Evolutionary conservation across 2,888 invertebrate genomes (phyloP), one percentile per base, ranked within the genome.

Genomic region (Idaea straminata): DNA sequence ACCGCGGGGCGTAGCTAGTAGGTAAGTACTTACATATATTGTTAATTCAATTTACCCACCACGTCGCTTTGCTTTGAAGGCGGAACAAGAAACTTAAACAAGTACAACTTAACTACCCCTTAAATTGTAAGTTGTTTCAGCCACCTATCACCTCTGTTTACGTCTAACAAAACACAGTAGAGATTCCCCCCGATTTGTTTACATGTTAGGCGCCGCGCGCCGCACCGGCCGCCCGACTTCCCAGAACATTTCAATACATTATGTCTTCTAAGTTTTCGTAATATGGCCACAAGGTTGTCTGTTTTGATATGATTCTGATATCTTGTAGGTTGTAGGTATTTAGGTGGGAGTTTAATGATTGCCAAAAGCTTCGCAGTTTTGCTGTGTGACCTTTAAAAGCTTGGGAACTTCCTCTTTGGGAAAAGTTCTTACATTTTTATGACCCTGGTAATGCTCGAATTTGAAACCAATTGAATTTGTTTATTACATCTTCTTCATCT

Each of bases 91-190:
- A 47, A 47, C 47, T 4, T 47, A 1, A 47, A 47, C 47, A 47
- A 47, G 47, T 47, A 47, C 47, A 47, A 47, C 47, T 47, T 25
- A 25, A 25, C 25, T 25, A 25, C 25, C 25, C 47, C 47, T 47
- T 47, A 47, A 47, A 47, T 47, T 47, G 3, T 47, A 47, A 47
- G 47, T 47, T 47, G 47, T 47, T 5, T 47, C 47, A 13, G 47
- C 47, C 47, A 47, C 47, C 47, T 47, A 47, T 47, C 47, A 47
- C 47, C 47, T 47, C 47, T 47, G 47, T 47, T 47, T 47, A 47
- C 47, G 47, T 47, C 0, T 13, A 47, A 47, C 47, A 7, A 47
- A 47, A 47, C 47, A 47, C 47, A 13, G 47, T 7, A 47, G 47
- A 47, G 47, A 10, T 47, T 47, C 13, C 47, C 47, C 47, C 10